Percentiles rank a stretch among this genome's conserved stretches.
Evolutionary conservation across 2,888 invertebrate species (phyloP).

Genomic region (Agrilus mali): DNA sequence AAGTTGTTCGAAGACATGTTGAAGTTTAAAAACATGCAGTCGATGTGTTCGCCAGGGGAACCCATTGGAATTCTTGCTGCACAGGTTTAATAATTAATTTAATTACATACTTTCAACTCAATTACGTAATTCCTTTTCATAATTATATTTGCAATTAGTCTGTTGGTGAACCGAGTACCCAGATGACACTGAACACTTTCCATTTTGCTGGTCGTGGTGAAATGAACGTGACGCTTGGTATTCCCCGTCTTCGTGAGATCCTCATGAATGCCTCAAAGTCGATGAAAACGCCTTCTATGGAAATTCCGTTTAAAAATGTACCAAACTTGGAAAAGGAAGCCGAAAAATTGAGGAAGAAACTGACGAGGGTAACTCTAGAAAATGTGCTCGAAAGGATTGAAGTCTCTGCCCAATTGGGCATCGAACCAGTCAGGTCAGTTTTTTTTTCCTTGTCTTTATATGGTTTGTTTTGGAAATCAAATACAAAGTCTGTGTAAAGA

Average conservation of each 20-base stretch:
- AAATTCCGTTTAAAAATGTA: conserved; percentile 63
- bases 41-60: conserved; percentile 83
- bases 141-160: conserved; percentile 37
- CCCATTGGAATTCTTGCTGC: conserved; percentile 94
- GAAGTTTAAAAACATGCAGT: conserved; percentile 61
- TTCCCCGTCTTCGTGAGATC: conserved; percentile 92
- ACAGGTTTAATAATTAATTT: too few relatives aligned
- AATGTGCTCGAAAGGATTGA: conserved; percentile 66
- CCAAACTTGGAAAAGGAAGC: conserved; percentile 41
- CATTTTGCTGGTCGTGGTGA: conserved; percentile 99
- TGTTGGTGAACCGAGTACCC: conserved; percentile 97
- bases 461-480: neutral
- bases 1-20: conserved; percentile 54
- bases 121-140: too few relatives aligned
- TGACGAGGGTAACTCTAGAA: conserved; percentile 67
- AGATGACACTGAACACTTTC: conserved; percentile 99
- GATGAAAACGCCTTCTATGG: conserved; percentile 94
- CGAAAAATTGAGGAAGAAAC: conserved; percentile 53
- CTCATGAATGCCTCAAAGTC: conserved; percentile 90
- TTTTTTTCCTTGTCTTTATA: neutral
- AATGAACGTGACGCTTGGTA: conserved; percentile 99
- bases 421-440: conserved; percentile 38
- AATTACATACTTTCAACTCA: too few relatives aligned
- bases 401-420: conserved; percentile 45
- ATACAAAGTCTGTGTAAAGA: too few relatives aligned